Base-by-base conservation (phyloP, 2,797 vertebrate genomes). In the Oreochromis grahami region DNA sequence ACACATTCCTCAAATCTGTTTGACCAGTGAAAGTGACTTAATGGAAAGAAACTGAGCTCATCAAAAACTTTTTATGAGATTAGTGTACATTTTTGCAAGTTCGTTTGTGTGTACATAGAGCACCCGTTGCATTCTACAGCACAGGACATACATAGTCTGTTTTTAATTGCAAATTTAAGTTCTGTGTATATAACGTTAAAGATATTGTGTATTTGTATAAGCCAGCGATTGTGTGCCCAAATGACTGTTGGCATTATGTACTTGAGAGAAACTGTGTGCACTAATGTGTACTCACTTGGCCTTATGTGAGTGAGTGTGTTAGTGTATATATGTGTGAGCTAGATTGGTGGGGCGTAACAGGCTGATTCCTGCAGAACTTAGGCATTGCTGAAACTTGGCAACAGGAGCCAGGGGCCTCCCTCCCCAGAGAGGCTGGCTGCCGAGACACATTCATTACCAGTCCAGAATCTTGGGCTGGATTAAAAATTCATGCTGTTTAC, bases 401-500 rank as follows among this genome's bases (percentile, higher is more conserved):
- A 96, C 95, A 91, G 92, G 92, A 95, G 91, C 89, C 90, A 91
- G 87, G 92, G 94, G 92, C 94, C 93, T 88, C 86, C 79, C 78
- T 94, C 96, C 95, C 94, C 70, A 84, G 94, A 96, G 95, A 94
- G 90, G 63, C 87, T 87, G 82, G 91, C 93, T 92, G 91, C 92
- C 72, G 86, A 94, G 91, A 94, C 94, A 95, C 93, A 95, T 95
- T 96, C 93, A 96, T 96, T 96, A 96, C 91, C 83, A 91, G 88
- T 91, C 87, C 91, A 90, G 93, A 95, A 95, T 94, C 91, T 93
- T 92, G 91, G 93, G 93, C 89, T 92, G 92, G 94, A 96, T 96
- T 96, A 96, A 96, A 96, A 96, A 96, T 96, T 95, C 95, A 96
- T 96, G 95, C 95, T 96, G 96, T 96, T 96, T 96, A 96, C 95